Evolutionary conservation across 2,888 invertebrate species (phyloP), one percentile per base, ranked within the genome.

Genomic region (Maniola hyperantus): DNA sequence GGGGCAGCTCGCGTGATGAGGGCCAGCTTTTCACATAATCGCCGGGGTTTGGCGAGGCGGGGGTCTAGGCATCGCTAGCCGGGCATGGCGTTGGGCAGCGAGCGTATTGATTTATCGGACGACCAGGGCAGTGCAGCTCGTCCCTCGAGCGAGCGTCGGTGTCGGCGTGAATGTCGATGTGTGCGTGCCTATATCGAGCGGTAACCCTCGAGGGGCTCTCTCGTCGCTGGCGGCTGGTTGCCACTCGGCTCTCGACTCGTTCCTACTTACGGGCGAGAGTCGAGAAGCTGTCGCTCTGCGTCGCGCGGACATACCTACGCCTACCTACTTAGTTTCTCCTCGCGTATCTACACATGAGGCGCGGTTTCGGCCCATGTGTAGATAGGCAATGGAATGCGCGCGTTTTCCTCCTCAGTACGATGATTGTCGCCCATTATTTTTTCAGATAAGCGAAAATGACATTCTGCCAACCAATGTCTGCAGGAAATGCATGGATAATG

Each of bases 381-480:
- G 64, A 55, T 64, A 68, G 62, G 87, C 89, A 89, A 87, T 89
- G 89, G 87, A 88, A 86, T 79, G 85, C 83, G 87, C 85, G 87
- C 84, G 83, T 82, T 82, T 83, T 82, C 84, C 82, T 87, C 84
- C 83, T 86, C 82, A 82, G 79, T 85, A 75, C 79, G 82, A 71
- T 87, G 86, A 89, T 86, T 88, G 83, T 86, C 87, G 89, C 85
- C 88, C 85, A 82, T 84, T 85, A 78, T 83, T 85, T 84, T 93
- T 93, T 77, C 93, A 95, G 95, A 93, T 95, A 82, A 91, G 85
- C 74, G 83, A 91, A 75, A 90, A 92, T 82, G 95, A 96, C 83
- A 94, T 93, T 78, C 79, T 95, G 79, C 94, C 95, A 33, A 95
- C 94, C 20, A 91, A 94, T 84, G 93, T 95, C 81, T 96, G 96